Percentiles rank a stretch among this genome's conserved stretches.
phyloP scores from a whole-genome alignment of 2,113 vertebrate species.

The Ancistrus triradiatus region DNA sequence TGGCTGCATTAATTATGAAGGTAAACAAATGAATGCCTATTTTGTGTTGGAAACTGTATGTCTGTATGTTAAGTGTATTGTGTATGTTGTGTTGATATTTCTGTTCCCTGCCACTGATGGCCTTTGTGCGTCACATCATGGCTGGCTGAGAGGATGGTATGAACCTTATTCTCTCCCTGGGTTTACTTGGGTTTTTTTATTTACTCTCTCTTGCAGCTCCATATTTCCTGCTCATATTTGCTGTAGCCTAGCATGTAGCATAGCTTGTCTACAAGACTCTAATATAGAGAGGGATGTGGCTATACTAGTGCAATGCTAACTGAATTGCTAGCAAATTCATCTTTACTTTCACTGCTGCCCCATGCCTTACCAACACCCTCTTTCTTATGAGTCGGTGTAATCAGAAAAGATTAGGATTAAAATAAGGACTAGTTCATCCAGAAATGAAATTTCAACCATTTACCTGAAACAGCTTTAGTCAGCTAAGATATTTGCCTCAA shows the following conservation, averaged over 20 bases:
- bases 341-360: neutral
- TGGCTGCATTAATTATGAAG: constrained; percentile 94
- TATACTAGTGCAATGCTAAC: constrained; percentile 23
- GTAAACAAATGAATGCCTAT: constrained; percentile 51
- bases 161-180: constrained; percentile 22
- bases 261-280: constrained; percentile 39
- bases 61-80: neutral
- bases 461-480: too few relatives aligned
- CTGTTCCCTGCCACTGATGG: constrained; percentile 52
- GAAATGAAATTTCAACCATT: too few relatives aligned
- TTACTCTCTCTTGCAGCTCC: constrained; percentile 47
- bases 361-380: neutral
- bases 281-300: constrained; percentile 2
- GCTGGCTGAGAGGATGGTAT: constrained; percentile 64
- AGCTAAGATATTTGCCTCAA: too few relatives aligned
- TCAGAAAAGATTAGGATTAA: too few relatives aligned
- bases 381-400: too few relatives aligned
- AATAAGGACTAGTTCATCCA: too few relatives aligned
- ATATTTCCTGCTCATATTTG: constrained; percentile 43
- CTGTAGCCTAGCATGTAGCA: constrained; percentile 66
- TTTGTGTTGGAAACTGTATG: neutral
- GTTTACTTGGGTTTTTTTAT: constrained; percentile 44
- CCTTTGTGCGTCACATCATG: constrained; percentile 71
- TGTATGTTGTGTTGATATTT: constrained; percentile 16
- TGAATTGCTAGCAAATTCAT: neutral